Conservation (phyloP, 2,797 vertebrate species). For the Paedocypris micromegethes region DNA sequence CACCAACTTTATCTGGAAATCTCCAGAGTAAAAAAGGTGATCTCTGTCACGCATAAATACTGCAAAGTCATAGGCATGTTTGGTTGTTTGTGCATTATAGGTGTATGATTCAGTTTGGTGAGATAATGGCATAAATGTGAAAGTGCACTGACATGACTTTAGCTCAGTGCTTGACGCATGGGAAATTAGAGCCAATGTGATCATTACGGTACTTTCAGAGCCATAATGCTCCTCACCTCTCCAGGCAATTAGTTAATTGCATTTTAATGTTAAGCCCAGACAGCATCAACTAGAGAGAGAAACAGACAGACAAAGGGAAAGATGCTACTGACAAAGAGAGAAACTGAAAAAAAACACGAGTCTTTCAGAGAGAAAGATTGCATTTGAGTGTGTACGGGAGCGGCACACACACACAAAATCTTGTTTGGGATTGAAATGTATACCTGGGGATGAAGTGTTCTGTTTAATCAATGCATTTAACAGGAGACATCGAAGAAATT, state of each 20-base stretch:
- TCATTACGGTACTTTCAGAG: slow-evolving; percentile 42
- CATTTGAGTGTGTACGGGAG: too few species aligned
- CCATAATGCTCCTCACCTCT: slow-evolving; percentile 48
- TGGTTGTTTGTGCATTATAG: slow-evolving; percentile 9
- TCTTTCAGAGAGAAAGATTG: not conserved
- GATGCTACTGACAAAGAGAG: not conserved
- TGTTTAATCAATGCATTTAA: not conserved
- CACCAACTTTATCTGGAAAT: too few species aligned
- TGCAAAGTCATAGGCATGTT: not conserved
- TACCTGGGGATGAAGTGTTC: slow-evolving; percentile 4
- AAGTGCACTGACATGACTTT: slow-evolving; percentile 5
- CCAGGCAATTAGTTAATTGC: slow-evolving; percentile 53
- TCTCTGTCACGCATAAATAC: too few species aligned
- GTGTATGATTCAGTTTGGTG: not conserved
- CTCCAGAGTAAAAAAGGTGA: too few species aligned
- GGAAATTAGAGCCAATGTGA: slow-evolving; percentile 51
- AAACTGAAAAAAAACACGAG: not conserved
- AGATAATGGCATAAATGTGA: slow-evolving; percentile 13
- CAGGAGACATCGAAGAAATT: not conserved
- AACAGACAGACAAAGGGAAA: not conserved
- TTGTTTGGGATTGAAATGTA: not conserved
- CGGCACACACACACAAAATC: not conserved
- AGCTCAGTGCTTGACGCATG: slow-evolving; percentile 25
- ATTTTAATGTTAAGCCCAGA: slow-evolving; percentile 52
- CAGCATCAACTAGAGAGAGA: slow-evolving; percentile 31